Evolutionary conservation across 53 echinoderm and acorn worm species (phyloP), one percentile per base, ranked within the genome.

Genomic region (Henricia sp.): DNA sequence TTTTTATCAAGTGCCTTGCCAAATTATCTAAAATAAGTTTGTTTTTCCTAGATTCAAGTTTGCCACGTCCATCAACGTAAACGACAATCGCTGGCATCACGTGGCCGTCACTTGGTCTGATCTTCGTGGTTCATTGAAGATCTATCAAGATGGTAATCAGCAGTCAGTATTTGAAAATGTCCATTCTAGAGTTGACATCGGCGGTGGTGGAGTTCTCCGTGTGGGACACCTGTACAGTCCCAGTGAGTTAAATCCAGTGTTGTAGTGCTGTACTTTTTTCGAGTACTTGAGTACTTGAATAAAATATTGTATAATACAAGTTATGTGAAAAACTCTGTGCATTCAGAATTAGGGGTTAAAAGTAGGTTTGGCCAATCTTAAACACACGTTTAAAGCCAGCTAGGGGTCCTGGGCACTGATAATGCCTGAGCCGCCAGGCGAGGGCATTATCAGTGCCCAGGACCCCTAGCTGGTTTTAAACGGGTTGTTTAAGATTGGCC

Each of bases 61-160:
- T 67, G 27, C 82, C 27, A 38, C 65, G 1, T 30, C 21, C 5
- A 37, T 33, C 72, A 14, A 60, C 21, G 40, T 88, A 19, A 63
- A 67, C 28, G 74, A 88, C 33, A 62, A 83, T 42, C 51, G 29
- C 13, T 88, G 88, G 88, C 88, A 88, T 66, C 88, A 88, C 44
- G 23, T 88, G 44, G 88, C 88, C 10, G 17, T 76, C 29, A 14
- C 57, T 3, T 76, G 76, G 76, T 27, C 28, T 23, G 76, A 67
- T 21, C 67, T 38, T 6, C 39, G 16, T 0, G 29, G 38, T 20
- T 19, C 6, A 6, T 19, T 76, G 8, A 38, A 26, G 37, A 67
- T 56, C 0, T 19, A 58, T 58, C 38, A 32, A 40, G 29, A 76
- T 0, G 76, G 76, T 38, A 3, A 58, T 41, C 28, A 29, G 3